Percentiles rank a stretch among this genome's conserved stretches.
Conservation (phyloP, 2,888 invertebrate genomes). For the Tortrix viridana region DNA sequence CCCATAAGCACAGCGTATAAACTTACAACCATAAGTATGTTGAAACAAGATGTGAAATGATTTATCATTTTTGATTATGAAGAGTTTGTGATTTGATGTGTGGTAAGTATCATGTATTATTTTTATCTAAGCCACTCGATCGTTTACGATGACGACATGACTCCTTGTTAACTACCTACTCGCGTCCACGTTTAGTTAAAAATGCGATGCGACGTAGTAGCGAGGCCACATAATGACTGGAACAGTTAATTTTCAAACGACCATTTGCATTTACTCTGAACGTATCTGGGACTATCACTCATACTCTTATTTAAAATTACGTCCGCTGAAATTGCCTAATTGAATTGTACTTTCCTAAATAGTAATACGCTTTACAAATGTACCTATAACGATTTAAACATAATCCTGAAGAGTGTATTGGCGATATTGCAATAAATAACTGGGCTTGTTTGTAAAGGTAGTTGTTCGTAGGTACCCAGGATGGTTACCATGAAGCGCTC, state of each 20-base stretch:
- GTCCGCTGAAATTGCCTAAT: no score
- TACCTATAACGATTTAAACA: no score
- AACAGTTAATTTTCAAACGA: conserved; percentile 33
- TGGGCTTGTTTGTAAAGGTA: no score
- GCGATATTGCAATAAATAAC: no score
- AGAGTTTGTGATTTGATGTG: conserved; percentile 10
- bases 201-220: conserved; percentile 28
- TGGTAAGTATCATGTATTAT: conserved; percentile 4
- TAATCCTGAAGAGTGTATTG: no score
- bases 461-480: no score
- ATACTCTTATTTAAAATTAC: background rate
- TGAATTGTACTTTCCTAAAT: no score
- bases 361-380: no score
- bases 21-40: conserved; percentile 6
- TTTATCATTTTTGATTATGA: background rate
- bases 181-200: conserved; percentile 42
- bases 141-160: conserved; percentile 24
- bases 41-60: conserved; percentile 5
- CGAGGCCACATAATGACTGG: conserved; percentile 36
- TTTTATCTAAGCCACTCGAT: conserved; percentile 1
- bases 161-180: conserved; percentile 41
- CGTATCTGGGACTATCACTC: background rate
- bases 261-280: conserved; percentile 19
- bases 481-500: no score
- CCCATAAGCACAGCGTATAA: no score